A percentile compares a stretch with the other conserved stretches of the same genome.
Evolutionary conservation across 2,888 invertebrate genomes (phyloP).

Genomic region (Cephus pygmeus): DNA sequence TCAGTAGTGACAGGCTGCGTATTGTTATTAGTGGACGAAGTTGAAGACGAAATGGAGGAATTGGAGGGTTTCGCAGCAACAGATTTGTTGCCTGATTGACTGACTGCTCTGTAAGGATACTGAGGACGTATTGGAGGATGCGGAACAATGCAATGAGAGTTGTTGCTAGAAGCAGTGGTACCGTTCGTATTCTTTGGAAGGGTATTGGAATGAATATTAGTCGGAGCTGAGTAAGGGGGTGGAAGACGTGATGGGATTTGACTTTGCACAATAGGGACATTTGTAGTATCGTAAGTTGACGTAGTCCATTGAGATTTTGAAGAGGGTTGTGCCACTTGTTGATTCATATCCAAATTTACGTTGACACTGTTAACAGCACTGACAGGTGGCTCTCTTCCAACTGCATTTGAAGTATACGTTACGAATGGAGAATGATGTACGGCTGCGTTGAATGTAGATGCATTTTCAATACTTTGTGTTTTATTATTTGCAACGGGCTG

Average conservation of each 20-base stretch:
- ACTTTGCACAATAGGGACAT: not conserved
- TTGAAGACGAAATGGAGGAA: not conserved
- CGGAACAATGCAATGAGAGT: not conserved
- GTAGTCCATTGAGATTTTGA: not conserved
- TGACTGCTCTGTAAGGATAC: not conserved
- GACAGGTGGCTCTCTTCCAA: not conserved
- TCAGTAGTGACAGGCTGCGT: not conserved
- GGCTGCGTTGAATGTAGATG: not conserved
- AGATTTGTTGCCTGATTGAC: not conserved
- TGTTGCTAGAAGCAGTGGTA: not conserved
- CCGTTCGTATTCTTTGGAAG: not conserved
- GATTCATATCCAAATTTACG: not conserved
- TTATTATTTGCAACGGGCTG: not conserved
- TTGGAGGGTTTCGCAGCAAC: not conserved
- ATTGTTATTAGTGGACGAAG: not conserved
- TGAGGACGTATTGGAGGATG: not conserved
- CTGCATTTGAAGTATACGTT: not conserved
- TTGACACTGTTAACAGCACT: not conserved
- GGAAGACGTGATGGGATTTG: not conserved
- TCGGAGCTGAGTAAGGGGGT: not conserved
- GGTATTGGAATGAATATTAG: not conserved
- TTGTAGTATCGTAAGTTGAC: not conserved
- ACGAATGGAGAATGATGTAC: not conserved
- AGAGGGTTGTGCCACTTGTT: not conserved
- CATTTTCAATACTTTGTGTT: not conserved